Base-by-base conservation (phyloP, 2,113 vertebrate species). In the Acinonyx jubatus region DNA sequence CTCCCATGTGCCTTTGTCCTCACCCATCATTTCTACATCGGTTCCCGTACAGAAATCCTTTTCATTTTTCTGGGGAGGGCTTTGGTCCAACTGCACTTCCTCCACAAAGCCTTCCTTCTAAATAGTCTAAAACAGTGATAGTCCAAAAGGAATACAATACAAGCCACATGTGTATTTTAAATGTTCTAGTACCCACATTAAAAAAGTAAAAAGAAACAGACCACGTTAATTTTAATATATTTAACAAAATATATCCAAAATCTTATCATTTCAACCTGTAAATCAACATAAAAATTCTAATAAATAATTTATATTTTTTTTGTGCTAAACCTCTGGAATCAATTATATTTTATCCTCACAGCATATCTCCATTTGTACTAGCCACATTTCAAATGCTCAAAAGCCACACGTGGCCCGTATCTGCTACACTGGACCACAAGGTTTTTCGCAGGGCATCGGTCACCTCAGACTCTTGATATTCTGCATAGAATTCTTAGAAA, bases 131-230 rank as follows among this genome's bases (percentile, higher is more conserved):
- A 82, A 80, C 0, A 90, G 36, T 92, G 15, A 33, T 78, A 48
- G 74, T 38, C 38, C 57, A 96, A 92, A 55, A 94, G 74, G 92
- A 86, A 89, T 82, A 79, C 8, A 95, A 95, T 36, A 19, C 23
- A 91, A 87, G 36, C 15, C 41, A 86, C 50, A 38, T 7, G 4
- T 66, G 4, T 69, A 83, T 96, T 91, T 69, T 79, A 69, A 96
- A 95, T 74, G 29, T 84, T 93, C 52, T 33, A 91, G 29, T 31
- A 50, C 2, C 13, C 61, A 69, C 4, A n/a, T 84, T 31, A 74
- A 89, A 82, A 93, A 84, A 79, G 36, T 31, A 50, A 38, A 69
- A 65, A 93, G 33, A 95, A 74, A 79, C 1, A 92, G 7, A 76
- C 14, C 36, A 69, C 29, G 29, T 55, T 52, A 63, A 80, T 84